These are phyloP conservation scores for Sycophila sp. DNA, from an alignment of 1,140 invertebrate genomes.

Conservation along the genomic window DNA sequence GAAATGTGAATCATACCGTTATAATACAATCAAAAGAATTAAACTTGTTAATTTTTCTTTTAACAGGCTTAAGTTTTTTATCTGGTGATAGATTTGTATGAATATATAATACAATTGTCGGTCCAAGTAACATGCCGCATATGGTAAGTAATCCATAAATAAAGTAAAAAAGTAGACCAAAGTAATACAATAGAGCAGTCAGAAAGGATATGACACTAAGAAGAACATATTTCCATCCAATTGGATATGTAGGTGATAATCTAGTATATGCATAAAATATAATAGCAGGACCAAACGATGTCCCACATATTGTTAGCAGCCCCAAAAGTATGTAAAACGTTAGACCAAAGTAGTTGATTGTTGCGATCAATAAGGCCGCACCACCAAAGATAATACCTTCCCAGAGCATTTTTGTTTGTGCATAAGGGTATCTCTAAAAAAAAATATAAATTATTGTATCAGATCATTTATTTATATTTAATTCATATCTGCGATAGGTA, in stretches of 20 bases:
- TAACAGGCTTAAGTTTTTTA: background rate
- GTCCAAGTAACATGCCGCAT: slow-evolving; percentile 30
- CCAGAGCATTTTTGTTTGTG: slow-evolving; percentile 25
- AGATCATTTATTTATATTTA: background rate
- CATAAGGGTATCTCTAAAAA: slow-evolving; percentile 9
- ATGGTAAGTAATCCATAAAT: slow-evolving; percentile 24
- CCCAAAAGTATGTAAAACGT: slow-evolving; percentile 34
- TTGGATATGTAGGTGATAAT: slow-evolving; percentile 21
- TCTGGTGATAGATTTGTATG: slow-evolving; percentile 12
- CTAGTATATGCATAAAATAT: slow-evolving; percentile 31
- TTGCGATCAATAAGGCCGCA: slow-evolving; percentile 27
- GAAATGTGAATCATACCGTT: slow-evolving; percentile 14
- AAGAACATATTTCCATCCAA: slow-evolving; percentile 25
- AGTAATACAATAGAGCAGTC: slow-evolving; percentile 22
- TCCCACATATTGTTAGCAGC: slow-evolving; percentile 30
- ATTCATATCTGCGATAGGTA: no score
- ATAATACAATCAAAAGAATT: slow-evolving; percentile 31
- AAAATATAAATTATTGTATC: background rate
- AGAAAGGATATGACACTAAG: background rate
- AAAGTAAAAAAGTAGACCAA: slow-evolving; percentile 15
- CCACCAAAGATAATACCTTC: slow-evolving; percentile 17
- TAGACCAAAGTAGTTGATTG: slow-evolving; percentile 23
- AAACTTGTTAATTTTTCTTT: slow-evolving; percentile 21
- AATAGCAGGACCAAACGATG: slow-evolving; percentile 29
- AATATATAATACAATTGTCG: slow-evolving; percentile 28